Evolutionary conservation across 2,888 invertebrate genomes (phyloP), one percentile per base, ranked within the genome.

Genomic region (Norana najaformis): DNA sequence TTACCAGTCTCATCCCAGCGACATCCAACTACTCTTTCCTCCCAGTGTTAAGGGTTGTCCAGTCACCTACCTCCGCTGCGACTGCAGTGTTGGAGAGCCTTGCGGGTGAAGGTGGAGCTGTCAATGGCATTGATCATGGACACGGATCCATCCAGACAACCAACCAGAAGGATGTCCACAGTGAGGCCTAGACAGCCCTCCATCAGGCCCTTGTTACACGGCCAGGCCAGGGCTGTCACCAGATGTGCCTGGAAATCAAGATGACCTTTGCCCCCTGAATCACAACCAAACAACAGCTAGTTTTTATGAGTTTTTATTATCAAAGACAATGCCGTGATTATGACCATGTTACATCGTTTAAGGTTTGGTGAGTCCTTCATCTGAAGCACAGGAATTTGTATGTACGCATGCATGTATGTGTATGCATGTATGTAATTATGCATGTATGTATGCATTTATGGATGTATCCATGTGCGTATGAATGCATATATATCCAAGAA

Each of bases 141-240:
- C 90, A 92, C 94, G 0, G 95, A 95, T 35, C 96, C 96, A 93
- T 96, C 96, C 30, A 96, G 95, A 91, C 95, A 95, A 0, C 96
- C 96, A 35, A 96, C 95, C 37, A 96, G 93, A 69, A 96, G 94
- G 91, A 95, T 94, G 90, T 96, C 94, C 18, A 92, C 93, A 83
- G 92, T 92, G 88, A 94, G 91, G 11, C 94, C 94, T 34, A 94
- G 92, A 83, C 93, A 93, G 5, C 94, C 94, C 20, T 94, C 94
- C 91, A 94, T 92, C 89, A 93, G 91, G 23, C 94, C 93, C 89
- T 93, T 93, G 90, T 93, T 91, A 89, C 92, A 95, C 0, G 96
- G 96, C 96, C 96, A 96, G 4, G 95, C 93, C 92, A 96, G 93
- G 8, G 95, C 94, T 0, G 94, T 94, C 41, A 94, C 94, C 92